phyloP scores from a whole-genome alignment of 2,888 invertebrate species.

The Agrotis ipsilon region DNA sequence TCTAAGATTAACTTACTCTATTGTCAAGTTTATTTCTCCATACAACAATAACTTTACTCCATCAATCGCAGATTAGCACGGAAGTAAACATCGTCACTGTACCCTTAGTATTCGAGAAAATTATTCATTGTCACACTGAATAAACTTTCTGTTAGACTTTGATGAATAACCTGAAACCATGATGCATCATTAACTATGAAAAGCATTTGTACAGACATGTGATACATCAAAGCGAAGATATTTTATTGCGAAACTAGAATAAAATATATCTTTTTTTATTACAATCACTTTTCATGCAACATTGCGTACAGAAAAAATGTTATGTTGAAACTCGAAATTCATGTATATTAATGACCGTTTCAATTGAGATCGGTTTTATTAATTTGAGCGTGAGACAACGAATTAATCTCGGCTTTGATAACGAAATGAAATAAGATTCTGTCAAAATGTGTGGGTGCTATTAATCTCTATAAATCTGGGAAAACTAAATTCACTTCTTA shows the following conservation, averaged over 20 bases:
- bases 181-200: slow-evolving; percentile 50
- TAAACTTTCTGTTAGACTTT: slow-evolving; percentile 32
- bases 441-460: too few relatives aligned
- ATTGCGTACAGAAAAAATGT: slow-evolving; percentile 24
- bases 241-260: slow-evolving; percentile 31
- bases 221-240: slow-evolving; percentile 24
- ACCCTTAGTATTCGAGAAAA: slow-evolving; percentile 33
- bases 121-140: slow-evolving; percentile 41
- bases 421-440: slow-evolving; percentile 10
- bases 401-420: slow-evolving; percentile 5
- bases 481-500: not conserved
- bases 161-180: slow-evolving; percentile 39
- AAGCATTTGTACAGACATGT: slow-evolving; percentile 25
- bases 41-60: slow-evolving; percentile 7
- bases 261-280: slow-evolving; percentile 12
- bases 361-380: slow-evolving; percentile 13
- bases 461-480: not conserved
- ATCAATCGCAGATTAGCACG: slow-evolving; percentile 32
- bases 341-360: slow-evolving; percentile 21
- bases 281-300: slow-evolving; percentile 31
- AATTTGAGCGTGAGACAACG: slow-evolving; percentile 4
- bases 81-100: slow-evolving; percentile 25
- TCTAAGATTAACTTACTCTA: not conserved
- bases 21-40: not conserved
- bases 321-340: slow-evolving; percentile 9